Conservation (phyloP, 2,888 invertebrate genomes). For the Lysandra bellargus region DNA sequence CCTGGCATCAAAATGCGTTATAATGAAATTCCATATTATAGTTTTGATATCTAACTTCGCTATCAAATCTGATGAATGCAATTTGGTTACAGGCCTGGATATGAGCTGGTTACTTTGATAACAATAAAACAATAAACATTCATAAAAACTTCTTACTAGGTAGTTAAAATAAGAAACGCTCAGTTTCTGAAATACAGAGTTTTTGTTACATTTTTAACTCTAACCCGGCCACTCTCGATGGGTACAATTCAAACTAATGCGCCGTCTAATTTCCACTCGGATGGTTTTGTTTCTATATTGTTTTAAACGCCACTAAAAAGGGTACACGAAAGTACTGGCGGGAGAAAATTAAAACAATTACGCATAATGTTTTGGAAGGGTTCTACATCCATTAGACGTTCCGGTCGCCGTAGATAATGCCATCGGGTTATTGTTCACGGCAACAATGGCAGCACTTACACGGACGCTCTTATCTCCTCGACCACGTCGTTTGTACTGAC, state of each 20-base stretch:
- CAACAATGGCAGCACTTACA: slow-evolving; percentile 66
- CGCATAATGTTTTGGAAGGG: slow-evolving; percentile 56
- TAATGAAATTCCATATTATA: no score
- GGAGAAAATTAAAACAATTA: slow-evolving; percentile 67
- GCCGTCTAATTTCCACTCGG: slow-evolving; percentile 6
- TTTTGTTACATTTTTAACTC: not conserved
- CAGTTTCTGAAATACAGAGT: not conserved
- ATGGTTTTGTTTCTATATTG: slow-evolving; percentile 27
- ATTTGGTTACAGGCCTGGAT: no score
- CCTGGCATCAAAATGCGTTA: no score
- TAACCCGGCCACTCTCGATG: not conserved
- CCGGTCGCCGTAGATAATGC: slow-evolving; percentile 62
- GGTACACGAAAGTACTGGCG: slow-evolving; percentile 29
- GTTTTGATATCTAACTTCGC: no score
- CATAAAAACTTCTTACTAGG: no score
- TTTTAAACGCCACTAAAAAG: slow-evolving; percentile 10
- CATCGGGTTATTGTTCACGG: slow-evolving; percentile 63
- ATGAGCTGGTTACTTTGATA: no score
- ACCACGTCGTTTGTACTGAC: slow-evolving; percentile 63
- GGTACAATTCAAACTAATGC: not conserved
- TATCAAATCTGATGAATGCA: no score
- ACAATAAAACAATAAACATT: no score
- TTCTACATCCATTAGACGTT: slow-evolving; percentile 58
- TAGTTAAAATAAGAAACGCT: no score
- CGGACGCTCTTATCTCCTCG: slow-evolving; percentile 64